These are phyloP conservation scores for Edolisoma coerulescens DNA, from an alignment of 2,113 vertebrate species.

Conservation along the genomic window DNA sequence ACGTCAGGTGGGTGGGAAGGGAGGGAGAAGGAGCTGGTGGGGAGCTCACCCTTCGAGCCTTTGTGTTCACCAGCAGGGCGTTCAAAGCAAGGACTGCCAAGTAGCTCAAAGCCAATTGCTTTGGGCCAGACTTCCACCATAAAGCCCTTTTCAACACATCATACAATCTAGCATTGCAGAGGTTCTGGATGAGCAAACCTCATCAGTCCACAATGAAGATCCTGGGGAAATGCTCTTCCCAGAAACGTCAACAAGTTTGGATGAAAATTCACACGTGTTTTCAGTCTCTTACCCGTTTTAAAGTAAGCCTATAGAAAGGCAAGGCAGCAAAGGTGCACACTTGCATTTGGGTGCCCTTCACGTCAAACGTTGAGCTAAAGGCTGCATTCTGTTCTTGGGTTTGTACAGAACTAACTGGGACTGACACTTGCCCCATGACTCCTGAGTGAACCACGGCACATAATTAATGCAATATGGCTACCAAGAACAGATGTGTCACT, in stretches of 20 bases:
- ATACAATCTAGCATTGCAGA: neutral
- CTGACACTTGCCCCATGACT: neutral
- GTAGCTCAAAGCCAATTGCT: neutral
- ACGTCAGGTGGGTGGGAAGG: neutral
- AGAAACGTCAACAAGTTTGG: neutral
- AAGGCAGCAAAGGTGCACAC: slow-evolving; percentile 5
- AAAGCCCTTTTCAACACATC: neutral
- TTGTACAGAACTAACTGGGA: slow-evolving; percentile 11
- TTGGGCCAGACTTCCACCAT: neutral
- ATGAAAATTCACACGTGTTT: neutral
- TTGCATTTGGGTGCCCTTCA: slow-evolving; percentile 9
- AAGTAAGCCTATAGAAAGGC: neutral
- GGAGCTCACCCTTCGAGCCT: neutral
- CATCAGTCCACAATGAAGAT: neutral
- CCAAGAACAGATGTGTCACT: slow-evolving; percentile 31
- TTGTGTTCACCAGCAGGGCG: neutral
- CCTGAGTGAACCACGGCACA: neutral
- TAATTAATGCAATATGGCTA: slow-evolving; percentile 13
- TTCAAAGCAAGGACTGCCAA: neutral
- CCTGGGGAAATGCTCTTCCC: neutral
- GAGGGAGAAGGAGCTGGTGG: neutral
- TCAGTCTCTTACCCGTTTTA: neutral
- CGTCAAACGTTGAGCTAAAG: neutral
- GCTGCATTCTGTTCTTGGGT: neutral
- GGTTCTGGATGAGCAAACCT: neutral